phyloP scores from a whole-genome alignment of 2,797 vertebrate species.

The Australoheros facetus region DNA sequence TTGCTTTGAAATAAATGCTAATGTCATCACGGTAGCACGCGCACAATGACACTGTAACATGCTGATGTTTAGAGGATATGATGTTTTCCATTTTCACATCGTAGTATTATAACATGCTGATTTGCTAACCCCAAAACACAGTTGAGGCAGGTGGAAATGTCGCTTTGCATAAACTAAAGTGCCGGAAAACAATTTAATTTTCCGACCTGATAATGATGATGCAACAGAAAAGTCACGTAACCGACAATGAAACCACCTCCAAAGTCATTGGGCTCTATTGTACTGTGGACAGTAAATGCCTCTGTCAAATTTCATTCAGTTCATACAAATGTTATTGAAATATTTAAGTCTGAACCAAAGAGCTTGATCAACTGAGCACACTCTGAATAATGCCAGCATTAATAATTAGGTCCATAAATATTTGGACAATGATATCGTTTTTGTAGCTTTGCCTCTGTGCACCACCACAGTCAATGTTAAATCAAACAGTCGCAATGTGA shows the following conservation, averaged over 20 bases:
- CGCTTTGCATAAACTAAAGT: background rate
- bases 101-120: background rate
- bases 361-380: background rate
- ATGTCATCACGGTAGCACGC: background rate
- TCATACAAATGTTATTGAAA: background rate
- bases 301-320: background rate
- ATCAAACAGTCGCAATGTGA: background rate
- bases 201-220: background rate
- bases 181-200: background rate
- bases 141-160: background rate
- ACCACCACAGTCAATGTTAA: background rate
- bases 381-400: background rate
- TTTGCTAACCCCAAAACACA: background rate
- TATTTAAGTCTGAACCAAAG: background rate
- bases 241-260: background rate
- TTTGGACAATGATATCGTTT: background rate
- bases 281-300: background rate
- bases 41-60: background rate
- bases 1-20: conserved; percentile 3
- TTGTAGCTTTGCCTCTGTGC: background rate
- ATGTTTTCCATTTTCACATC: background rate
- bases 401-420: background rate
- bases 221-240: background rate
- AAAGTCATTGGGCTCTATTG: background rate
- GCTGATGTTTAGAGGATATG: background rate